Conservation (phyloP, 2,797 vertebrate genomes). For the Nasua narica region DNA sequence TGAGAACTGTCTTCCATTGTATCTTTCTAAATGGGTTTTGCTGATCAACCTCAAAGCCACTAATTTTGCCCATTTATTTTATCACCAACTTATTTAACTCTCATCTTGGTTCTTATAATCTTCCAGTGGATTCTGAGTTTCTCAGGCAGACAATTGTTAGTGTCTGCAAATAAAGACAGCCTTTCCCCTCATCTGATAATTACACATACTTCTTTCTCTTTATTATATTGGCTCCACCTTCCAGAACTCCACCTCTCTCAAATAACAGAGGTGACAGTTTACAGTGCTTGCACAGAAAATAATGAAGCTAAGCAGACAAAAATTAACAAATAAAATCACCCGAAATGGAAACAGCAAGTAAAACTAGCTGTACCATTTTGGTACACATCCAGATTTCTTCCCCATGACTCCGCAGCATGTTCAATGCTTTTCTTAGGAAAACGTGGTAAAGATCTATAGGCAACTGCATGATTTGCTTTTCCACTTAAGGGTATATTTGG, state of each 20-base stretch:
- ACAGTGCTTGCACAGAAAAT: neutral
- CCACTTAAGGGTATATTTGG: neutral
- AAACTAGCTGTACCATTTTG: neutral
- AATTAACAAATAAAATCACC: neutral
- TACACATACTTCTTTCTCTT: neutral
- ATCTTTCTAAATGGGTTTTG: neutral
- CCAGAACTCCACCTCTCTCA: neutral
- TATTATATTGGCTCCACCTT: neutral
- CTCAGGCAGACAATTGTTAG: neutral
- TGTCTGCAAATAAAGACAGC: neutral
- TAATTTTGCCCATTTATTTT: neutral
- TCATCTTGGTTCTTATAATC: neutral
- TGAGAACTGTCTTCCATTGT: neutral
- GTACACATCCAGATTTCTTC: neutral
- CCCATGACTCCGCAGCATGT: neutral
- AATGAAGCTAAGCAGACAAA: neutral
- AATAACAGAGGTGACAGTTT: neutral
- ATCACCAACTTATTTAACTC: neutral
- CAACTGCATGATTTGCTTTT: neutral
- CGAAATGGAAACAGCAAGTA: neutral
- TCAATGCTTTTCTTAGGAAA: neutral
- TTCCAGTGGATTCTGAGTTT: neutral
- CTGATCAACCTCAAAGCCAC: neutral
- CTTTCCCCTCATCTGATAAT: neutral
- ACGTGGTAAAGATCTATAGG: neutral